Base-by-base conservation (phyloP, 1,140 invertebrate species). In the Brachionus rotundiformis region DNA sequence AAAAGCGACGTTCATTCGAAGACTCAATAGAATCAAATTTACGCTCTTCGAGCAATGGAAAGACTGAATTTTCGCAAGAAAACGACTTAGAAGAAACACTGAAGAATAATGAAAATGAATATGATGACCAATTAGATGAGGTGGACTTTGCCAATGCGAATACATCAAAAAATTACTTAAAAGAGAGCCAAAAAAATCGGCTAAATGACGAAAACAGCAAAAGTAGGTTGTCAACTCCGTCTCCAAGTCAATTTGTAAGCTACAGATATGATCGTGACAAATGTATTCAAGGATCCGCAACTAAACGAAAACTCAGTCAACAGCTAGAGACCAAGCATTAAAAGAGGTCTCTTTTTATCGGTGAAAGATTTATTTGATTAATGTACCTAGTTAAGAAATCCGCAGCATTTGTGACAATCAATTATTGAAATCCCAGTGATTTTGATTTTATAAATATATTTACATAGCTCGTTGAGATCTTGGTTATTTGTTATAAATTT, bases 21-120 rank as follows among this genome's bases (percentile, higher is more conserved):
- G 68, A 73, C 3, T 25, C 33, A 29, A 25, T 73, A 23, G 68
- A 73, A n/a, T 39, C 41, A 44, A 73, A 73, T 31, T 73, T 73
- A 23, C 13, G 68, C 3, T 73, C 68, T 11, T 73, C 68, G 10
- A 44, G 7, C 13, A 73, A 41, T 27, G 25, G 36, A 31, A 73
- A 73, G n/a, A 10, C 36, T 11, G 68, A 44, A 1, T 36, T 39
- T 25, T 7, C 19, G 19, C 25, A 73, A 11, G 36, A 73, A 31
- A 73, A 73, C 33, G 68, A 47, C 41, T 73, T n/a, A 8, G 68
- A 73, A 8, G 68, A 73, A 73, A 3, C 10, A 25, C 6, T 25
- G 13, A 73, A 41, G 27, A 73, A 73, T 73, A 47, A 44, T 44
- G 68, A 73, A 73, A 73, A 73, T 44, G 68, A 73, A 44, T 73